These are phyloP conservation scores for Diadegma fenestrale DNA, from an alignment of 2,888 invertebrate genomes.

Conservation along the genomic window DNA sequence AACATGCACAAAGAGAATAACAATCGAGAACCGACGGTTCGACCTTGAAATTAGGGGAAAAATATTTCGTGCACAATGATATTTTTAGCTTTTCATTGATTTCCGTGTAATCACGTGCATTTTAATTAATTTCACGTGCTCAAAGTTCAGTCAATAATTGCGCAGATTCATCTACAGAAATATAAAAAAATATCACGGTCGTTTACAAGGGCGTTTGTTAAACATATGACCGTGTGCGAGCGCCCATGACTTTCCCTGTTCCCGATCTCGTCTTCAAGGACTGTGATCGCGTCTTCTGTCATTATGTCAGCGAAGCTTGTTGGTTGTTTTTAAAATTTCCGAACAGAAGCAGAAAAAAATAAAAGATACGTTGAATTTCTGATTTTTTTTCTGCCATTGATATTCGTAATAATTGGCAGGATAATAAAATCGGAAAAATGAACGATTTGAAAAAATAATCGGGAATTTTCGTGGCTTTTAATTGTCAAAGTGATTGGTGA, in stretches of 20 bases:
- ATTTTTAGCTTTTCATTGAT: background rate
- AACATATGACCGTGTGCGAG: slow-evolving; percentile 1
- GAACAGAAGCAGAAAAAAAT: background rate
- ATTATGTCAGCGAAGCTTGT: slow-evolving; percentile 5
- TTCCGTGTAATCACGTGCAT: background rate
- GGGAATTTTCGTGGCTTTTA: background rate
- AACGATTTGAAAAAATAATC: background rate
- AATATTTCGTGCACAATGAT: no score
- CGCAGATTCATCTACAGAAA: background rate
- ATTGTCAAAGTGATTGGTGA: background rate
- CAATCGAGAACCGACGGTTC: no score
- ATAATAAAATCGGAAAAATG: background rate
- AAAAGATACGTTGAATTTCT: background rate
- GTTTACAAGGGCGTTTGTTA: background rate
- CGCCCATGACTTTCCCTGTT: slow-evolving; percentile 19
- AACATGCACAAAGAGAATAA: no score
- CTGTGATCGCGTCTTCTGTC: slow-evolving; percentile 13
- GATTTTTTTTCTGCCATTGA: background rate
- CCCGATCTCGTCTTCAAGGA: slow-evolving; percentile 16
- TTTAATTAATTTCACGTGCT: background rate
- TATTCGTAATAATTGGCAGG: background rate
- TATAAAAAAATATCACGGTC: background rate
- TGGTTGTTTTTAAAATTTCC: background rate
- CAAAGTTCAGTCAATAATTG: background rate
- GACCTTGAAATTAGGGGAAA: no score